Evolutionary conservation across 2,113 vertebrate species (phyloP).

Genomic region (Odontophorus gujanensis): DNA sequence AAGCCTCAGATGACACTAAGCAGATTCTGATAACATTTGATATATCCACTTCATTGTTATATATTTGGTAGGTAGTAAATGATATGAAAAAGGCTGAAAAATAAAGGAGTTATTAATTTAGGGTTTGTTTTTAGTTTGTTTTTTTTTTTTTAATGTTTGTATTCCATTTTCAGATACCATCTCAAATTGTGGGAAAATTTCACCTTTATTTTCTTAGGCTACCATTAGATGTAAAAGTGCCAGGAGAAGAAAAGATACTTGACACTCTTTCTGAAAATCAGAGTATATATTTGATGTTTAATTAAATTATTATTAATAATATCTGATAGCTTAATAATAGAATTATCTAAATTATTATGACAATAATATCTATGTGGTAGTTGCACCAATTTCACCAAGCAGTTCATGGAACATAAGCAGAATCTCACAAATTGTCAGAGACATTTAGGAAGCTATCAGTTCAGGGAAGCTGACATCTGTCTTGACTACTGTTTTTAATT

Average conservation of each 20-base stretch:
- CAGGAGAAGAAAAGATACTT: not conserved
- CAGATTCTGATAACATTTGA: not conserved
- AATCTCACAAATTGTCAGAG: not conserved
- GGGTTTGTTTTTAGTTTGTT: too few species aligned
- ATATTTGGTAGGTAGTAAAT: not conserved
- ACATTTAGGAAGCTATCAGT: not conserved
- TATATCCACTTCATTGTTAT: not conserved
- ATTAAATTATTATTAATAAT: not conserved
- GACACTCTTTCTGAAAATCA: fast-evolving
- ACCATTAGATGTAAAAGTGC: not conserved
- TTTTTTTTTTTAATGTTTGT: not conserved
- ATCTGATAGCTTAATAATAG: not conserved
- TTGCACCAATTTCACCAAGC: not conserved
- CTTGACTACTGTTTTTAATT: not conserved
- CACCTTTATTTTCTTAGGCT: not conserved
- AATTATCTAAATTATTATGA: not conserved
- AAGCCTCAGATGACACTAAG: not conserved
- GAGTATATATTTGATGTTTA: not conserved
- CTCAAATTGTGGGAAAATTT: not conserved
- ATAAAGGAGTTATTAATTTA: not conserved
- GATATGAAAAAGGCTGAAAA: not conserved
- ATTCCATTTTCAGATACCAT: not conserved
- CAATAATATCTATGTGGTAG: not conserved
- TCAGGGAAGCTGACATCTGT: not conserved
- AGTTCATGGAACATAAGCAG: not conserved